phyloP scores from a whole-genome alignment of 2,888 invertebrate species.

The Galerucella pusilla region DNA sequence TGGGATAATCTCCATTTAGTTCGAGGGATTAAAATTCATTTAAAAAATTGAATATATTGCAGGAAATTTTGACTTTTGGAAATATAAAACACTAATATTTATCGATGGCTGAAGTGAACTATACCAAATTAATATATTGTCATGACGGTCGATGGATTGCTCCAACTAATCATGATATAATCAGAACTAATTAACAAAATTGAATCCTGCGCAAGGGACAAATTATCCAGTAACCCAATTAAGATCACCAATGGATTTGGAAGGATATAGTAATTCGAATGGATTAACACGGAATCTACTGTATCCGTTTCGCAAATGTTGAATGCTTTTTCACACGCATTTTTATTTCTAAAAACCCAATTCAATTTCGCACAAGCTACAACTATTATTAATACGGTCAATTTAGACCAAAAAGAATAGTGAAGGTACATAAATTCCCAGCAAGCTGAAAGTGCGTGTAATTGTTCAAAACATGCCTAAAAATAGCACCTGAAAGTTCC shows the following conservation, averaged over 20 bases:
- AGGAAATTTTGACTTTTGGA: too few species aligned
- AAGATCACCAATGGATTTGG: background rate
- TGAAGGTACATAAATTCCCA: too few species aligned
- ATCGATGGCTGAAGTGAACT: background rate
- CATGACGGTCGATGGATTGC: background rate
- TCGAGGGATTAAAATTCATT: background rate
- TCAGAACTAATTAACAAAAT: slow-evolving; percentile 3
- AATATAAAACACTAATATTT: background rate
- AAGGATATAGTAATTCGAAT: background rate
- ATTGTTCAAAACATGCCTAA: too few species aligned
- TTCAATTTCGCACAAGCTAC: too few species aligned
- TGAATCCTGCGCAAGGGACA: background rate
- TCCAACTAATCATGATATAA: background rate
- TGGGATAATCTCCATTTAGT: background rate
- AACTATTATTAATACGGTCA: too few species aligned
- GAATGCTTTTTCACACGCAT: too few species aligned
- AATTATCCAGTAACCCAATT: background rate
- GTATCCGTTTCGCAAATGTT: background rate
- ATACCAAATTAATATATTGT: background rate
- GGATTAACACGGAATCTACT: background rate
- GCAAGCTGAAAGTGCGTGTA: too few species aligned
- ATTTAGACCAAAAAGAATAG: too few species aligned
- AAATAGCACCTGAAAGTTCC: too few species aligned
- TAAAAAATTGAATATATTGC: too few species aligned
- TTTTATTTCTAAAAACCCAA: too few species aligned